These are phyloP conservation scores for Acronicta aceris DNA, from an alignment of 2,888 invertebrate genomes.

Conservation along the genomic window DNA sequence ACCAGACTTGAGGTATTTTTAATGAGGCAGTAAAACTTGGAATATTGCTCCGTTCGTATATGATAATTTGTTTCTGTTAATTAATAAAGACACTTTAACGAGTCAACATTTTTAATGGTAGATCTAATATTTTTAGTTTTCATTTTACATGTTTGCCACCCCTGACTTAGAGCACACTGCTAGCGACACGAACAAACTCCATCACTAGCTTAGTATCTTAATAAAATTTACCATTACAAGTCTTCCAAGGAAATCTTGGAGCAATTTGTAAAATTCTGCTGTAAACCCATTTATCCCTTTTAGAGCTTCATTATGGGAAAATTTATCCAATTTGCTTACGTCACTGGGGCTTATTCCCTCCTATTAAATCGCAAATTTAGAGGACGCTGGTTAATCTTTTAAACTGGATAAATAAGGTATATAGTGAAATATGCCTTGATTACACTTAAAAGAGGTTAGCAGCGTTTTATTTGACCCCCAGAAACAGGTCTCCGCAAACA, in stretches of 20 bases:
- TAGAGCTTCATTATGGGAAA: constrained; percentile 33
- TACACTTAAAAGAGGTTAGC: background rate
- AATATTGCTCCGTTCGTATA: too few relatives aligned
- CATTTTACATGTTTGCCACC: background rate
- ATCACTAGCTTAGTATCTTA: constrained; percentile 28
- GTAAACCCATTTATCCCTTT: constrained; percentile 34
- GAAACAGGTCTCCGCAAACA: too few relatives aligned
- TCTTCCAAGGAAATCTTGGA: constrained; percentile 19
- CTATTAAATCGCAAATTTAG: constrained; percentile 21
- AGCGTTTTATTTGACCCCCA: background rate
- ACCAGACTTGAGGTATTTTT: too few relatives aligned
- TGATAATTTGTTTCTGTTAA: too few relatives aligned
- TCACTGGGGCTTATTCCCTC: constrained; percentile 29
- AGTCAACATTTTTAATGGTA: too few relatives aligned
- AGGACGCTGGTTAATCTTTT: constrained; percentile 18
- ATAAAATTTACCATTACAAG: constrained; percentile 37
- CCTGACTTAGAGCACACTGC: constrained; percentile 23
- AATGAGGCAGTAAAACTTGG: too few relatives aligned
- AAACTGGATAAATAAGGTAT: constrained; percentile 8
- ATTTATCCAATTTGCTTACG: constrained; percentile 46
- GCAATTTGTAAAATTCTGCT: constrained; percentile 30
- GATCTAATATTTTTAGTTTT: too few relatives aligned
- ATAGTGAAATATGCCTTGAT: background rate
- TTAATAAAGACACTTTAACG: too few relatives aligned
- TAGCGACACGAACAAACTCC: constrained; percentile 32